Evolutionary conservation across 37 sponge, comb jelly and placozoan genomes (phyloP).

Genomic region (Haliclona indistincta): DNA sequence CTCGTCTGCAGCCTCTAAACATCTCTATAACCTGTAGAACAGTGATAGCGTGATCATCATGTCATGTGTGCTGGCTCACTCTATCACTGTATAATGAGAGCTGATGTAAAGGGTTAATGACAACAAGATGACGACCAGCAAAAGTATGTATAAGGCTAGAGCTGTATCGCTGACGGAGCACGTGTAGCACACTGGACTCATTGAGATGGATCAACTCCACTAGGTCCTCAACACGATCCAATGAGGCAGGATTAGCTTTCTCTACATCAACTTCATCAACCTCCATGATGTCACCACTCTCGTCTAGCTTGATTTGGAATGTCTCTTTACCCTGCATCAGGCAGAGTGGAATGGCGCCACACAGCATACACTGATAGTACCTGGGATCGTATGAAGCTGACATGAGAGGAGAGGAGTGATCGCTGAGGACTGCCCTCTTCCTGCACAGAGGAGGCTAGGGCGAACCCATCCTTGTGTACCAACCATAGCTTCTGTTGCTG

Average conservation of each 20-base stretch:
- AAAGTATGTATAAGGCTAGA: slow-evolving; percentile 96
- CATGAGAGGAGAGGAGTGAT: slow-evolving; percentile 21
- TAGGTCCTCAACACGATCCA: slow-evolving; percentile 91
- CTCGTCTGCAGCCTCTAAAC: slow-evolving; percentile 86
- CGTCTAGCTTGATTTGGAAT: slow-evolving; percentile 46
- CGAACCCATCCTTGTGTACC: slow-evolving; percentile 83
- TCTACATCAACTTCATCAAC: slow-evolving; percentile 85
- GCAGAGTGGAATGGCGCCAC: no score
- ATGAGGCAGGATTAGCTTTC: slow-evolving; percentile 80
- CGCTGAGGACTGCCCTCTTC: slow-evolving; percentile 15
- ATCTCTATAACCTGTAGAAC: slow-evolving; percentile 76
- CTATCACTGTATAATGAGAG: slow-evolving; percentile 84
- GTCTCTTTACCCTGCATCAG: slow-evolving; percentile 59
- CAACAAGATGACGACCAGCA: slow-evolving; percentile 90
- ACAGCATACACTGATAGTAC: slow-evolving; percentile 3
- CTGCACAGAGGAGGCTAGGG: slow-evolving; percentile 43
- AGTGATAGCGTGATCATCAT: neutral
- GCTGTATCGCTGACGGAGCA: slow-evolving; percentile 90
- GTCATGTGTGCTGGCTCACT: slow-evolving; percentile 38
- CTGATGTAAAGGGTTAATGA: slow-evolving; percentile 90
- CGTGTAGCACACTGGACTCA: slow-evolving; percentile 93
- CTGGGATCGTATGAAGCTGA: slow-evolving; percentile 43
- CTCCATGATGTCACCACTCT: slow-evolving; percentile 61
- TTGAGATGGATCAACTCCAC: slow-evolving; percentile 90
- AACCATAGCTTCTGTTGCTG: slow-evolving; percentile 78